Conservation (phyloP, 2,797 vertebrate genomes). For the Chrysocyon brachyurus region DNA sequence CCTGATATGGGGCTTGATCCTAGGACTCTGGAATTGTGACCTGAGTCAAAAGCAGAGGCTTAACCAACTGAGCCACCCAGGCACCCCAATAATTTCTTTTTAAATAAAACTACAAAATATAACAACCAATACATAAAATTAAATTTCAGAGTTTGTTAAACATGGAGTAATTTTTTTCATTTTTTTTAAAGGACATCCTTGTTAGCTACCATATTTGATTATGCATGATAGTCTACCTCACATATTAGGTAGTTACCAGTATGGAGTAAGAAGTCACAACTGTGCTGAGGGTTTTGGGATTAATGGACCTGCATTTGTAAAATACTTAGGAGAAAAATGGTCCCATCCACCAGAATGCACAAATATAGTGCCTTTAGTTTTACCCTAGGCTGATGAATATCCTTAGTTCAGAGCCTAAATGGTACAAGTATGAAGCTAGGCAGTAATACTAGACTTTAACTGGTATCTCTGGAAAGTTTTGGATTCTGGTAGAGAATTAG, state of each 20-base stretch:
- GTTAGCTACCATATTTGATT: background rate
- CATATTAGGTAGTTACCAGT: background rate
- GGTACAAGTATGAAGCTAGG: background rate
- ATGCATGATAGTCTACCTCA: background rate
- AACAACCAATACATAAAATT: background rate
- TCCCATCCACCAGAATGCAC: background rate
- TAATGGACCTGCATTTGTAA: background rate
- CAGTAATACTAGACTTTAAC: background rate
- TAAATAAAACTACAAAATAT: background rate
- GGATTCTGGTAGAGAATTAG: background rate
- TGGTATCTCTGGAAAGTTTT: background rate
- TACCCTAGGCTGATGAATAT: background rate
- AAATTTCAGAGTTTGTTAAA: background rate
- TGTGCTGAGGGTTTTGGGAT: background rate
- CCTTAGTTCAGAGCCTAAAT: background rate
- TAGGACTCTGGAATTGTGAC: too few relatives aligned
- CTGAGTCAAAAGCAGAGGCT: too few relatives aligned
- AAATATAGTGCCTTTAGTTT: conserved; percentile 34
- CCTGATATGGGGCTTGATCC: too few relatives aligned
- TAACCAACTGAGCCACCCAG: too few relatives aligned
- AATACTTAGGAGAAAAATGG: background rate
- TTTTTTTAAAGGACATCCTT: background rate
- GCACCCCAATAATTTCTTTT: background rate
- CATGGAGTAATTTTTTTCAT: background rate
- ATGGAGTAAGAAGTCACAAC: background rate